Evolutionary conservation across 1,140 invertebrate species (phyloP).

Genomic region (Cyclina sinensis): DNA sequence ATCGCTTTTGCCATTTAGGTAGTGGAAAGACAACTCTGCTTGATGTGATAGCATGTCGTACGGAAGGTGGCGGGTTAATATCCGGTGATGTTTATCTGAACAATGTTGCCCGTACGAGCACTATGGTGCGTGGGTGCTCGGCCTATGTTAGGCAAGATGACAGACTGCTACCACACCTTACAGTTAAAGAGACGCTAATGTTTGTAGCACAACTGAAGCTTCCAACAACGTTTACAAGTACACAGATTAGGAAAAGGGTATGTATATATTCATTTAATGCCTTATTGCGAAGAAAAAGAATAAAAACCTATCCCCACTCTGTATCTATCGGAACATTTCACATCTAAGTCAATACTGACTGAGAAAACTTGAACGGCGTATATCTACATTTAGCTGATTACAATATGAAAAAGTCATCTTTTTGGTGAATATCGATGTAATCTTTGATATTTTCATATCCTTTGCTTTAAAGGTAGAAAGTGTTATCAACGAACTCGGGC

Average conservation of each 20-base stretch:
- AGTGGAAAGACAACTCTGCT: slow-evolving; percentile 83
- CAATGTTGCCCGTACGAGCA: slow-evolving; percentile 72
- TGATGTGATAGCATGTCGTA: slow-evolving; percentile 80
- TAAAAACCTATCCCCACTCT: too few species aligned
- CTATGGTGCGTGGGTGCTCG: slow-evolving; percentile 76
- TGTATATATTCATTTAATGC: too few species aligned
- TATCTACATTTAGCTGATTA: too few species aligned
- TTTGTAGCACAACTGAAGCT: slow-evolving; percentile 84
- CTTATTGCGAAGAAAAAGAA: too few species aligned
- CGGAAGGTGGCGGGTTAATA: slow-evolving; percentile 69
- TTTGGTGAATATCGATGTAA: too few species aligned
- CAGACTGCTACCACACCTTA: slow-evolving; percentile 78
- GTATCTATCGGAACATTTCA: too few species aligned
- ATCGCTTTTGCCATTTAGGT: slow-evolving; percentile 73
- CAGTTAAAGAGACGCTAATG: slow-evolving; percentile 82
- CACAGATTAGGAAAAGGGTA: slow-evolving; percentile 76
- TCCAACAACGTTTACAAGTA: slow-evolving; percentile 73
- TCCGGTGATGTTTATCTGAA: slow-evolving; percentile 80
- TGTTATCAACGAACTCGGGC: slow-evolving; percentile 81
- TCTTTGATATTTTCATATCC: neutral
- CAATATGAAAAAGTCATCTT: too few species aligned
- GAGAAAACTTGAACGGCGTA: too few species aligned
- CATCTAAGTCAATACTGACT: too few species aligned
- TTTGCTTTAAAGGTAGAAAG: slow-evolving; percentile 74
- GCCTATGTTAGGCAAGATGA: slow-evolving; percentile 84